Evolutionary conservation across 30 jellyfish, hydroid and myxozoan genomes (phyloP).

Genomic region (Aurelia aurita): DNA sequence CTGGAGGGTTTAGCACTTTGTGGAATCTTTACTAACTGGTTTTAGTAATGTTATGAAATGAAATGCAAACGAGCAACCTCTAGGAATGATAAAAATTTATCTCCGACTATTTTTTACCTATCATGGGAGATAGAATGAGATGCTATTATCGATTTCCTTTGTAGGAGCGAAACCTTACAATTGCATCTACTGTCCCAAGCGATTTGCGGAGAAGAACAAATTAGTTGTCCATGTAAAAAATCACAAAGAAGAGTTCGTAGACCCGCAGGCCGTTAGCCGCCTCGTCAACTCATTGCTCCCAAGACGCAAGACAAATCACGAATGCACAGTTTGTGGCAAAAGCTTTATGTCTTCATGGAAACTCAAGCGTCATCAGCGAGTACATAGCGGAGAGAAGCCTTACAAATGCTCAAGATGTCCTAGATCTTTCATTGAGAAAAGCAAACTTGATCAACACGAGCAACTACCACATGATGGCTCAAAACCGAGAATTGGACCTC

Average conservation of each 20-base stretch:
- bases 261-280: conserved; percentile 66
- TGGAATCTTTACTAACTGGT: no score
- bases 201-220: conserved; percentile 76
- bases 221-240: conserved; percentile 47
- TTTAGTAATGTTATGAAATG: no score
- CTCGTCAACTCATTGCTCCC: conserved; percentile 62
- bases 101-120: no score
- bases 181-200: conserved; percentile 75
- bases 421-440: conserved; percentile 52
- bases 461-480: conserved; percentile 67
- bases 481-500: conserved; percentile 12
- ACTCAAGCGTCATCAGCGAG: conserved; percentile 64
- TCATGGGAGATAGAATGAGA: no score
- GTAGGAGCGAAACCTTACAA: conserved; percentile 76
- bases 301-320: conserved; percentile 61
- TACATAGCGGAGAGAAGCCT: conserved; percentile 75
- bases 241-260: conserved; percentile 74
- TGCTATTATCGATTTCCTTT: neutral
- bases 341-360: conserved; percentile 71
- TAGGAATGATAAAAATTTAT: no score
- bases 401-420: conserved; percentile 66
- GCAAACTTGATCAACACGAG: conserved; percentile 66
- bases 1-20: no score
- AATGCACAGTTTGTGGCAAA: conserved; percentile 52
- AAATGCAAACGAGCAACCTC: no score